These are phyloP conservation scores for Pogonophryne albipinna DNA, from an alignment of 2,797 vertebrate species.

Conservation along the genomic window DNA sequence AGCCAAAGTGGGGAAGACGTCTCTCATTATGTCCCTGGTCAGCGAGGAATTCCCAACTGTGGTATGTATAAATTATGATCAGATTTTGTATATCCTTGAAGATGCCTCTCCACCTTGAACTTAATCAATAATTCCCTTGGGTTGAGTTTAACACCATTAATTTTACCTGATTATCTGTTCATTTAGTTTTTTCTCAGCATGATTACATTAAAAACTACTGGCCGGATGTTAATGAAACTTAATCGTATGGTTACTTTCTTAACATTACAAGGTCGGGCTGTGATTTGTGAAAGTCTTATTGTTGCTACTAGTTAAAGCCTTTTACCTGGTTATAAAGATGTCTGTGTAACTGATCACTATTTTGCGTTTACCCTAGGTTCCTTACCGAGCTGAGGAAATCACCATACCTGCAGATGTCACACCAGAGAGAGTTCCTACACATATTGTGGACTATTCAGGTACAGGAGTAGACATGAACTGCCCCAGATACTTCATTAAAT, in stretches of 20 bases:
- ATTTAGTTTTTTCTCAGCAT: too few relatives aligned
- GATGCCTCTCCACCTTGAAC: neutral
- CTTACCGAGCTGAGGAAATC: conserved; percentile 95
- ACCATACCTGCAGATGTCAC: conserved; percentile 98
- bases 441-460: conserved; percentile 93
- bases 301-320: neutral
- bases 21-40: conserved; percentile 98
- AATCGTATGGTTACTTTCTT: too few relatives aligned
- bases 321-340: neutral
- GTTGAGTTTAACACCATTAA: neutral
- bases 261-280: too few relatives aligned
- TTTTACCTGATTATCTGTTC: neutral
- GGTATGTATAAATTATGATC: conserved; percentile 80
- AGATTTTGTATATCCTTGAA: neutral
- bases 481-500: neutral
- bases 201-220: too few relatives aligned
- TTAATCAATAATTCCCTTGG: neutral
- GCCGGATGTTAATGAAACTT: too few relatives aligned
- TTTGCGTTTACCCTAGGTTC: conserved; percentile 85
- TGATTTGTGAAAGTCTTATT: too few relatives aligned
- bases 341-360: neutral
- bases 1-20: conserved; percentile 99
- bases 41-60: conserved; percentile 97
- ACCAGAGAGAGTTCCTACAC: conserved; percentile 95
- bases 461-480: neutral